Base-by-base conservation (phyloP, 2,113 vertebrate genomes). In the Beaufortia kweichowensis region DNA sequence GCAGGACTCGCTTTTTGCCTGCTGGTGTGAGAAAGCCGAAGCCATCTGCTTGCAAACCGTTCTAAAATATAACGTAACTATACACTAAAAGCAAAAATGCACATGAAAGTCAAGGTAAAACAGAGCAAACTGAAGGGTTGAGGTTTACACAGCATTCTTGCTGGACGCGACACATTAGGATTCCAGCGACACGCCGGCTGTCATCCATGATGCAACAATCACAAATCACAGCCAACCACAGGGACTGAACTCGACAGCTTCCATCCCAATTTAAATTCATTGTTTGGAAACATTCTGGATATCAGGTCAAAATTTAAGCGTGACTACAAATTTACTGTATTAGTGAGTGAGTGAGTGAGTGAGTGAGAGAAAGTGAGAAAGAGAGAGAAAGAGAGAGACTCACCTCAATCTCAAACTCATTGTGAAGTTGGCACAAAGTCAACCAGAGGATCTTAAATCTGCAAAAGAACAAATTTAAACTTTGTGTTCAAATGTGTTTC, bases 371-470 rank as follows among this genome's bases (percentile, higher is more conserved):
- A 15, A 17, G 15, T 46, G 43, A 1, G 15, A 6, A 26, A 26
- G 5, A 29, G 26, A 2, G 24, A 29, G 26, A 19, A 60, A 14
- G 39, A 41, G 17, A 2, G 28, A 46, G 3, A 86, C 94, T 85
- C 82, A 98, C 97, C 94, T 99, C 96, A 0, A 99, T 95, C 71
- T 95, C 94, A 91, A 98, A 91, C 53, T 91, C 93, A 68, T 96
- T 99, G 89, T 98, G 95, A 65, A 97, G 80, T 83, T 99, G 97
- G 87, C 97, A 99, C 77, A 99, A 92, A 0, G 96, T 97, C 60
- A 98, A 93, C 96, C 96, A 99, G 74, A 99, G 87, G 82, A 98
- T 99, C 83, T 96, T 85, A 91, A 99, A 90, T 90, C 97, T 99
- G 85, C 55, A 59, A 39, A 56, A 11, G 84, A 24, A 66, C 63